These are phyloP conservation scores for Ara ararauna DNA, from an alignment of 2,797 vertebrate species.

Conservation along the genomic window DNA sequence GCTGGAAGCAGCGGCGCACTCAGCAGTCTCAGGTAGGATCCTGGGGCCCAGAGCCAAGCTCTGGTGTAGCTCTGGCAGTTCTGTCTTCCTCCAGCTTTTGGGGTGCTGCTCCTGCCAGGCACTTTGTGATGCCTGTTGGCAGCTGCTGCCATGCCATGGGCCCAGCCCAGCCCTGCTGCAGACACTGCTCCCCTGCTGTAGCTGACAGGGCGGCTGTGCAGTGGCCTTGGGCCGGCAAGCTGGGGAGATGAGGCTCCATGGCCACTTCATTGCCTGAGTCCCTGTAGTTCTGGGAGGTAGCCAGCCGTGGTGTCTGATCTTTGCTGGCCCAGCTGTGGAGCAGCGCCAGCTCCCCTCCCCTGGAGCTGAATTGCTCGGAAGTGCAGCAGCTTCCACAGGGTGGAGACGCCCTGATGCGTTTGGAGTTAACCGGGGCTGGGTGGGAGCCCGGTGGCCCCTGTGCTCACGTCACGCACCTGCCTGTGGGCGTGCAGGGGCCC, in stretches of 20 bases:
- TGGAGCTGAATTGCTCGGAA: neutral
- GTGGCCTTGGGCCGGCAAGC: neutral
- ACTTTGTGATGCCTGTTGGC: rapidly evolving
- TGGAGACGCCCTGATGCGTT: too few relatives aligned
- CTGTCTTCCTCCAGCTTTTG: rapidly evolving
- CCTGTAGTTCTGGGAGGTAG: neutral
- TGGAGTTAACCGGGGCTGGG: rapidly evolving
- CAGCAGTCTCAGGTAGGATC: conserved; percentile 88
- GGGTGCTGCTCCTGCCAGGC: rapidly evolving
- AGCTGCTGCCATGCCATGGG: rapidly evolving
- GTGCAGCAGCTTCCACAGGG: neutral
- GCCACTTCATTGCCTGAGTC: neutral
- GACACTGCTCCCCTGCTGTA: neutral
- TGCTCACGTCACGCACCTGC: neutral
- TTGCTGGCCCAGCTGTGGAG: neutral
- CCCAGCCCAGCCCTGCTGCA: neutral
- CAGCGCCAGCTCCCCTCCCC: neutral
- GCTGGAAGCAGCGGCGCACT: conserved; percentile 90
- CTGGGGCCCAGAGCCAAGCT: neutral
- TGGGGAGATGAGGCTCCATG: rapidly evolving
- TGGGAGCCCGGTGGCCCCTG: neutral
- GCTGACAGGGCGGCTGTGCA: rapidly evolving
- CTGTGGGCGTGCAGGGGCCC: neutral
- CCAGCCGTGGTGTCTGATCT: neutral
- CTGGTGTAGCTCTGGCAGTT: neutral